Conservation (phyloP, 2,113 vertebrate species). For the Osmerus mordax region DNA sequence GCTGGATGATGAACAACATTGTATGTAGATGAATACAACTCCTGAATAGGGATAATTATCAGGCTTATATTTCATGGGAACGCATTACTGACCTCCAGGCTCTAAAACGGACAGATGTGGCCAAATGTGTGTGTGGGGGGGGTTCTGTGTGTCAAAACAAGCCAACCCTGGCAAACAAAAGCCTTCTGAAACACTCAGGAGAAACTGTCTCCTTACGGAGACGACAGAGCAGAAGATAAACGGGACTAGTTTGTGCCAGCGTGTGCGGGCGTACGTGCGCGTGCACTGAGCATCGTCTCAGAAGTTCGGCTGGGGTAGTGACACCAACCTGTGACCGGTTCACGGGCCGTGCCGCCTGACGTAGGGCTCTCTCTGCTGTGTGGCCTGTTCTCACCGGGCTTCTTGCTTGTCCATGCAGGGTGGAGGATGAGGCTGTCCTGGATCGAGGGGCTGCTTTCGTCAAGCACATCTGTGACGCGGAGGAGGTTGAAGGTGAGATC, state of each 20-base stretch:
- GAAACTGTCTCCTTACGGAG: constrained; percentile 18
- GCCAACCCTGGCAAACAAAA: constrained; percentile 21
- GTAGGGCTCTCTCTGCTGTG: too few species aligned
- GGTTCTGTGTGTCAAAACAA: constrained; percentile 22
- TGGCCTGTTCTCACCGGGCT: constrained; percentile 61
- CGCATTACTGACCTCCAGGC: neutral
- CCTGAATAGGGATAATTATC: neutral
- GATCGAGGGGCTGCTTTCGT: constrained; percentile 94
- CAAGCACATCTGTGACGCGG: constrained; percentile 93
- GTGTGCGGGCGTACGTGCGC: constrained; percentile 27
- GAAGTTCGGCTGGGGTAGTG: constrained; percentile 1
- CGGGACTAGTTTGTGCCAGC: neutral
- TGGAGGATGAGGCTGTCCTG: constrained; percentile 96
- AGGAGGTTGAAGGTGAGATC: constrained; percentile 94
- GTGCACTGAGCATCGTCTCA: constrained; percentile 9
- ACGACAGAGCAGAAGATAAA: constrained; percentile 6
- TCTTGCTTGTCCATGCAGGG: constrained; percentile 78
- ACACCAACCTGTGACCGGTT: too few species aligned
- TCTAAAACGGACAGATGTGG: neutral
- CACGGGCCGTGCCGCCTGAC: too few species aligned
- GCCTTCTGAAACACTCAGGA: constrained; percentile 20
- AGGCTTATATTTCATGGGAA: neutral
- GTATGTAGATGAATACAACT: neutral
- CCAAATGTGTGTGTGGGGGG: neutral
- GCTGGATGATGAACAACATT: neutral